Conservation (phyloP, 2,797 vertebrate genomes). For the Sebastes baramenuke region DNA sequence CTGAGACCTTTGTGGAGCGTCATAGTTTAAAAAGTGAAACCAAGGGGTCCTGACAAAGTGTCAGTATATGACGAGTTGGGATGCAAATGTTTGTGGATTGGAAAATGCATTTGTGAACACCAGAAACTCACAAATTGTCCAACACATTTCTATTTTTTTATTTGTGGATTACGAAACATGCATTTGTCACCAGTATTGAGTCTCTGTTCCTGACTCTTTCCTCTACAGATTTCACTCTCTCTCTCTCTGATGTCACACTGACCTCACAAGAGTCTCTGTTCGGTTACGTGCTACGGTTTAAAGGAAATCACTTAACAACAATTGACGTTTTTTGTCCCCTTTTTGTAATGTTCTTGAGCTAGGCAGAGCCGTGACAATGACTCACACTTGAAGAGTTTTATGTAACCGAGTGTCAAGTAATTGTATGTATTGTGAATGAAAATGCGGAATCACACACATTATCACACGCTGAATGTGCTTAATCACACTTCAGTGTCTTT, state of each 20-base stretch:
- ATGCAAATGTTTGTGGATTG: neutral
- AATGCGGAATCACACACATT: constrained; percentile 6
- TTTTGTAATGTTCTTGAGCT: neutral
- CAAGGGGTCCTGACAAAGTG: too few relatives aligned
- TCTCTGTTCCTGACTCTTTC: neutral
- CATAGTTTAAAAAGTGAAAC: too few relatives aligned
- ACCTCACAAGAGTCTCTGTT: neutral
- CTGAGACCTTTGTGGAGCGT: too few relatives aligned
- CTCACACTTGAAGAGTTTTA: constrained; percentile 17
- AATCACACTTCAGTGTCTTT: constrained; percentile 25
- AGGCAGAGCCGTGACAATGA: neutral
- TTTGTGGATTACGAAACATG: neutral
- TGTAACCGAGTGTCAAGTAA: constrained; percentile 36
- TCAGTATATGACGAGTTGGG: too few relatives aligned
- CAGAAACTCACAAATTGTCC: neutral
- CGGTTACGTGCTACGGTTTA: neutral
- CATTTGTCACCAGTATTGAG: neutral
- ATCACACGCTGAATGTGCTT: neutral
- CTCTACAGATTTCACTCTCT: neutral
- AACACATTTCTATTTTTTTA: neutral
- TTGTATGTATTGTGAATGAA: constrained; percentile 20
- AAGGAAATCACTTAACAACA: neutral
- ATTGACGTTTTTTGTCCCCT: neutral
- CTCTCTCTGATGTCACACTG: neutral
- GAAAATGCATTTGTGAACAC: neutral